Conservation (phyloP, 2,113 vertebrate species). For the Cettia cetti region DNA sequence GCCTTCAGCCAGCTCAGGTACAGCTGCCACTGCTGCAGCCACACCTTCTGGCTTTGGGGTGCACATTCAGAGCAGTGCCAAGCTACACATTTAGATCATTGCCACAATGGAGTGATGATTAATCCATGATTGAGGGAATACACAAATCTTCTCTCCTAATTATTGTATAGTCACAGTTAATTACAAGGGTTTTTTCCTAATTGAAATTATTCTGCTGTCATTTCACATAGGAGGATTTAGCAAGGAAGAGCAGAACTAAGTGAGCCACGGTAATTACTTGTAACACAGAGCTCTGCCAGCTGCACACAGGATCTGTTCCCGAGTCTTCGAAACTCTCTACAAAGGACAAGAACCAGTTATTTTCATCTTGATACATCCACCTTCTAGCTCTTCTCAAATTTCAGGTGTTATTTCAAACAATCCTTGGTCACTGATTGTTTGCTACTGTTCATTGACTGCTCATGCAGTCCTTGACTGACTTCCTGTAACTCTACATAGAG, state of each 20-base stretch:
- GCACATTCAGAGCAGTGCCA: not conserved
- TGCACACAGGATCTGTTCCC: not conserved
- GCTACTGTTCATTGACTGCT: not conserved
- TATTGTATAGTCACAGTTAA: conserved; percentile 21
- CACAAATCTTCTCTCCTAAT: conserved; percentile 9
- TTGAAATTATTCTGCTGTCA: conserved; percentile 32
- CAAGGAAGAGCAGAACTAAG: not conserved
- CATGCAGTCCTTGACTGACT: not conserved
- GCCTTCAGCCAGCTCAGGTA: not conserved
- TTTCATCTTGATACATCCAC: not conserved
- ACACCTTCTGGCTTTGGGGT: conserved; percentile 47
- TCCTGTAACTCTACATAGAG: not conserved
- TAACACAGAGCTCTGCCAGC: not conserved
- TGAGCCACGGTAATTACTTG: not conserved
- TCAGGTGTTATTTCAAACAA: not conserved
- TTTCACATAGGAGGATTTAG: not conserved
- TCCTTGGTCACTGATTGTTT: not conserved
- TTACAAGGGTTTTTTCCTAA: not conserved
- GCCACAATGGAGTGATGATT: conserved; percentile 1
- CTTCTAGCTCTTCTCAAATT: not conserved
- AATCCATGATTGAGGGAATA: conserved; percentile 2
- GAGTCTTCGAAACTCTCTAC: not conserved
- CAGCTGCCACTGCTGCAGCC: not conserved
- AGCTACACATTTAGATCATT: not conserved
- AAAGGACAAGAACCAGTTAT: not conserved